Evolutionary conservation across 2,113 vertebrate genomes (phyloP).

Genomic region (Pachyramphus minor): DNA sequence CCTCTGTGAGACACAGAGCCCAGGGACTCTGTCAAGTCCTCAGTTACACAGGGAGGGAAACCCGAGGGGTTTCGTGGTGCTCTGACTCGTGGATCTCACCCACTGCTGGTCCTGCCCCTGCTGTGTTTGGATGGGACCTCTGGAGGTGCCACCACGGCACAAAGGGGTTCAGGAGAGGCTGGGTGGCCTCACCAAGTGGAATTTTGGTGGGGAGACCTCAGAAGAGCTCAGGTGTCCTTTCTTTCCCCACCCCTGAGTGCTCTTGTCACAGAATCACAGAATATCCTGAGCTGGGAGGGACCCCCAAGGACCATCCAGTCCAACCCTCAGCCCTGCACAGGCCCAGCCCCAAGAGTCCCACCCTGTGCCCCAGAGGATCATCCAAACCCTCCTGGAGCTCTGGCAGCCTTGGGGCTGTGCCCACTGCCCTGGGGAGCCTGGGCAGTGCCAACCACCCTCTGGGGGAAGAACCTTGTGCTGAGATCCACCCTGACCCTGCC

Average conservation of each 20-base stretch:
- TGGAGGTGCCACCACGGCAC: rapidly evolving
- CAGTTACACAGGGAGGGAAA: too few relatives aligned
- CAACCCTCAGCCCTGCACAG: rapidly evolving
- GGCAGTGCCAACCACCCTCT: background rate
- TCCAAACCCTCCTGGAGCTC: rapidly evolving
- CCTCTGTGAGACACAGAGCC: background rate
- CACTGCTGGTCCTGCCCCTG: background rate
- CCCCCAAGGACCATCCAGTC: background rate
- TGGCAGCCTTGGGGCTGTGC: background rate
- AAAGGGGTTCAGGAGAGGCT: background rate
- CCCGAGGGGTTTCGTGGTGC: rapidly evolving
- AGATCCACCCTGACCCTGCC: background rate
- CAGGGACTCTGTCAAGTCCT: background rate
- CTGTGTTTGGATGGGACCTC: rapidly evolving
- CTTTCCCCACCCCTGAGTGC: background rate
- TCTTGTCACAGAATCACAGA: background rate
- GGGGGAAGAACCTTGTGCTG: background rate
- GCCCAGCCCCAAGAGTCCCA: background rate
- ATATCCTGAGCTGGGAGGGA: background rate
- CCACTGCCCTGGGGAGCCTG: background rate
- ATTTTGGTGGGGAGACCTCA: background rate
- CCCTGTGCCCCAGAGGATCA: too few relatives aligned
- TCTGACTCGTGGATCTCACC: rapidly evolving
- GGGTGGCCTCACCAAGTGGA: background rate
- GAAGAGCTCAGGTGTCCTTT: background rate